phyloP scores from a whole-genome alignment of 2,797 vertebrate species.

The Spea hammondii region DNA sequence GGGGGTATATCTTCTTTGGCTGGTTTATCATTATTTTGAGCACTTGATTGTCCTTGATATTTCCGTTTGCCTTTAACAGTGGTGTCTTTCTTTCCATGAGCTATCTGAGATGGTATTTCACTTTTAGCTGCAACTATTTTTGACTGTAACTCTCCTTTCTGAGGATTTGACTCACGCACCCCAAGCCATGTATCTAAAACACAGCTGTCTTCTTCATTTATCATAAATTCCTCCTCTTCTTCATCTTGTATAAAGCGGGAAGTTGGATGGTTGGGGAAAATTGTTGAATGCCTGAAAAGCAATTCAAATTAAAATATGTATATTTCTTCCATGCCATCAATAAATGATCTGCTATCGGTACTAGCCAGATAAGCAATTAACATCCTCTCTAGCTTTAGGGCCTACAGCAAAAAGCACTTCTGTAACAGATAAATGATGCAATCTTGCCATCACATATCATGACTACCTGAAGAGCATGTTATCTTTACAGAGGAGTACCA shows the following conservation, averaged over 20 bases:
- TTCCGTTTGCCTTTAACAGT: background rate
- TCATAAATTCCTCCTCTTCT: constrained; percentile 66
- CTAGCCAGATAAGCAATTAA: no score
- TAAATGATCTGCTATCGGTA: no score
- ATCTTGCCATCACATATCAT: no score
- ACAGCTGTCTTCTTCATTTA: constrained; percentile 60
- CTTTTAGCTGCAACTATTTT: constrained; percentile 14
- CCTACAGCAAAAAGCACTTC: no score
- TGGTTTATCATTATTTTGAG: no score
- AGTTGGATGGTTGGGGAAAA: background rate
- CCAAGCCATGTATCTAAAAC: constrained; percentile 54
- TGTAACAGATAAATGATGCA: no score
- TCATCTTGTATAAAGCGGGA: background rate
- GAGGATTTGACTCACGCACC: constrained; percentile 55
- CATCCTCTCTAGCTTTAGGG: no score
- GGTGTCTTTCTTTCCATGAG: background rate
- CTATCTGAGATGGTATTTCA: background rate
- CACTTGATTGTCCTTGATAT: background rate
- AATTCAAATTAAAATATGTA: no score
- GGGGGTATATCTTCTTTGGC: no score
- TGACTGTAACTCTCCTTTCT: constrained; percentile 40
- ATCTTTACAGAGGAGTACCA: no score
- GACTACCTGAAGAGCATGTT: no score
- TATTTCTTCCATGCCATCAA: no score
- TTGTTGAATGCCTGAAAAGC: background rate